Evolutionary conservation across 2,797 vertebrate genomes (phyloP).

Genomic region (Monodelphis domestica): DNA sequence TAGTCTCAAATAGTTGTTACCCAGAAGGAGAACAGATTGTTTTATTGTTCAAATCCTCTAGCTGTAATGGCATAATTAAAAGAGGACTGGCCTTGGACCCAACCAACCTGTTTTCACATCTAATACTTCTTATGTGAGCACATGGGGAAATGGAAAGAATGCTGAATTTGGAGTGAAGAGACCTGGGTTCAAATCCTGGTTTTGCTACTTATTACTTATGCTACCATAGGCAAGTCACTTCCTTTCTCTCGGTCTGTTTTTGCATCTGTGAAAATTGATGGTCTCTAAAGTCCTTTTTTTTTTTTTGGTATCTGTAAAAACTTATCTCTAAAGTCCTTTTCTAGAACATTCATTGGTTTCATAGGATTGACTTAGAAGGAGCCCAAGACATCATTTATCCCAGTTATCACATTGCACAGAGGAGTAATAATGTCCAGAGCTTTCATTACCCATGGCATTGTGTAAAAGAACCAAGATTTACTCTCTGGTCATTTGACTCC

Average conservation of each 20-base stretch:
- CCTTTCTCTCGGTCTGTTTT: not conserved
- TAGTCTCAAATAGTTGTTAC: constrained; percentile 21
- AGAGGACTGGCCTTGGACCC: not conserved
- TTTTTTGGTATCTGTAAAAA: not conserved
- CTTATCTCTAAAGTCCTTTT: not conserved
- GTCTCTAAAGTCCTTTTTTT: not conserved
- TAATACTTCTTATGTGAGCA: not conserved
- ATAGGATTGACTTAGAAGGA: not conserved
- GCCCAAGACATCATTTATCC: not conserved
- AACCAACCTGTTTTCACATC: not conserved
- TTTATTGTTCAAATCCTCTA: constrained; percentile 38
- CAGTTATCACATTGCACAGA: not conserved
- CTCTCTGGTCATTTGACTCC: not conserved
- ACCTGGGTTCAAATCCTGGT: not conserved
- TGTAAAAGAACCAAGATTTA: not conserved
- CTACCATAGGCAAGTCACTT: not conserved
- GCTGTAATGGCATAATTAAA: not conserved
- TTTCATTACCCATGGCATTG: not conserved
- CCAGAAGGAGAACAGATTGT: constrained; percentile 6
- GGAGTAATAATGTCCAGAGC: not conserved
- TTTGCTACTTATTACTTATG: not conserved
- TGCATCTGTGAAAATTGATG: not conserved
- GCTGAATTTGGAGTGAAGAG: not conserved
- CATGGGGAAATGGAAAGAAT: not conserved
- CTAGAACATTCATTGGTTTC: not conserved